These are phyloP conservation scores for Geococcyx californianus DNA, from an alignment of 2,113 vertebrate genomes.

Conservation along the genomic window DNA sequence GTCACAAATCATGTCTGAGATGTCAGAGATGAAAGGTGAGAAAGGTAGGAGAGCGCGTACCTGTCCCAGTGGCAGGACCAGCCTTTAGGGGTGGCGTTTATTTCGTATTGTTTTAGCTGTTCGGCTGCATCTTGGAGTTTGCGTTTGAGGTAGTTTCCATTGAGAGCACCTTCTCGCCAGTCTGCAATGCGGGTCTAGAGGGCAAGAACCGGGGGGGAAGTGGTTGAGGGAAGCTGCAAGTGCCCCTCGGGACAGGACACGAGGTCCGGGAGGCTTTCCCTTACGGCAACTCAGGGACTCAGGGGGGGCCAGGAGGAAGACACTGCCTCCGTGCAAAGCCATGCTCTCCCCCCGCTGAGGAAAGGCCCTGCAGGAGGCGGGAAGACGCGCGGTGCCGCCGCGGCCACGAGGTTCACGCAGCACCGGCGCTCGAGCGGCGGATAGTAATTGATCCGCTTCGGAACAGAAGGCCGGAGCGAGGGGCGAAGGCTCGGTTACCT, in stretches of 20 bases:
- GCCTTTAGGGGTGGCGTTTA: conserved; percentile 99
- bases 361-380: background rate
- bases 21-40: conserved; percentile 97
- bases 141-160: conserved; percentile 97
- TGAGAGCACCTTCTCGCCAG: conserved; percentile 97
- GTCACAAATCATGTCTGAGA: conserved; percentile 89
- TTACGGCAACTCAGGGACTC: background rate
- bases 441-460: conserved; percentile 27
- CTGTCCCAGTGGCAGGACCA: conserved; percentile 99
- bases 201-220: conserved; percentile 51
- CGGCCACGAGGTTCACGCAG: background rate
- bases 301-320: conserved; percentile 5
- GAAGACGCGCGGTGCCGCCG: background rate
- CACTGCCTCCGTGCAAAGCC: background rate
- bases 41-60: conserved; percentile 99
- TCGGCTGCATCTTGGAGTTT: conserved; percentile 97
- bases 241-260: background rate
- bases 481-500: conserved; percentile 80
- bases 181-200: conserved; percentile 94
- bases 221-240: background rate
- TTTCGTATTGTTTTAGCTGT: conserved; percentile 99
- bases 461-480: conserved; percentile 27
- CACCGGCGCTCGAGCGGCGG: background rate
- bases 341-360: background rate
- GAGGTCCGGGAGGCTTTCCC: conserved; percentile 3